Base-by-base conservation (phyloP, 2,888 invertebrate species). In the Glyphotaelius pellucidus region DNA sequence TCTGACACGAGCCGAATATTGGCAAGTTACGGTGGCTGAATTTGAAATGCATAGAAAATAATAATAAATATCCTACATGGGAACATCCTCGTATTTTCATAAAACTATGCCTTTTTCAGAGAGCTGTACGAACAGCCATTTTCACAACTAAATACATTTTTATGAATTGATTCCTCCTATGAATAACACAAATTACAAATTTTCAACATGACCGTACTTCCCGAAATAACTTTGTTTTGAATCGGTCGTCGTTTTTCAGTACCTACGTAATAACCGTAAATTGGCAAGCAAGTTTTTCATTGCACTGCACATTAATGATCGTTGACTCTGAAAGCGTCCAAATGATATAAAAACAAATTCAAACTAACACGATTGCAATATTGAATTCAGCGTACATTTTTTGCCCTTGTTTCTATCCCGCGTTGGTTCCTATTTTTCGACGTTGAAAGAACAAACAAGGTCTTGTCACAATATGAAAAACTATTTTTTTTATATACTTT, bases 281-380 rank as follows among this genome's bases (percentile, higher is more conserved):
- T 67, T 67, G 67, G 67, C 67, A 25, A 67, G 67, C 25, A 67
- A 67, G 67, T 67, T 67, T 67, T 67, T 67, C 67, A 67, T 7
- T 4, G 25, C 67, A 9, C 67, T 67, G 67, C 67, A 25, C 67
- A 67, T 67, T 67, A 67, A 67, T 67, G 25, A 67, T 25, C 2
- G 67, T 9, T 9, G 25, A 25, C 67, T 67, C 67, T 67, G 67
- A 67, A 67, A 25, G 67, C 67, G n/a, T 67, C 67, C 67, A 67
- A 67, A 67, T 67, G 67, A 25, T 67, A 83, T 83, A 83, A 83
- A 83, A 38, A 25, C 83, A 83, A 5, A 83, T 83, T 35, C 83
- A 35, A 35, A 35, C 32, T 83, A 32, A 83, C 32, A 19, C 12
- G 32, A 19, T 83, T 83, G 35, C 25, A 35, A 35, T 83, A 35